phyloP scores from a whole-genome alignment of 30 jellyfish, hydroid and myxozoan genomes.

The Mastigias papua region DNA sequence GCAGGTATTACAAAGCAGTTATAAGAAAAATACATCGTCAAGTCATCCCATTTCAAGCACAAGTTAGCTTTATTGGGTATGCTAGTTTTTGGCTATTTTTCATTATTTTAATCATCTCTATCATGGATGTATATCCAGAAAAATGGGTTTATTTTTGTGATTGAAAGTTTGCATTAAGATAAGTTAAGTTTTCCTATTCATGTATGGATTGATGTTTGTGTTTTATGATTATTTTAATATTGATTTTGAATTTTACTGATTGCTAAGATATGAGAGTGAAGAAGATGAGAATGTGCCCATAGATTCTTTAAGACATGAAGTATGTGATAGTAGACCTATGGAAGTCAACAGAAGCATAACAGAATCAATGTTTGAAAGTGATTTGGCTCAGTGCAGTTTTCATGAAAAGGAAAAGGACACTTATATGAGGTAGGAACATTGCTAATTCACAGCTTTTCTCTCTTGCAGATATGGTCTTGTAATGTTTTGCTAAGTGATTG shows the following conservation, averaged over 20 bases:
- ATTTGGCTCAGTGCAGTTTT: not conserved
- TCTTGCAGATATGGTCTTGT: too few relatives aligned
- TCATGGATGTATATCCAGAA: too few relatives aligned
- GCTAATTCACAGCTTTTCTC: not conserved
- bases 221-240: not conserved
- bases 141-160: too few relatives aligned
- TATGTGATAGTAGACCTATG: not conserved
- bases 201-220: not conserved
- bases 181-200: too few relatives aligned
- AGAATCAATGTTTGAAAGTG: not conserved
- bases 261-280: conserved; percentile 18
- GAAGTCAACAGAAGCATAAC: not conserved
- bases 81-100: not conserved
- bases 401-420: not conserved
- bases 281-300: conserved; percentile 15
- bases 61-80: conserved; percentile 37
- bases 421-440: not conserved
- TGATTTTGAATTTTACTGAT: not conserved
- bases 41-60: conserved; percentile 3
- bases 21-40: conserved; percentile 20
- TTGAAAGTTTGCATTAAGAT: too few relatives aligned
- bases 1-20: conserved; percentile 11
- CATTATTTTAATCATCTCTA: too few relatives aligned
- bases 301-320: not conserved
- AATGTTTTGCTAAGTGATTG: not conserved